Evolutionary conservation across 2,113 vertebrate genomes (phyloP), one percentile per base, ranked within the genome.

Genomic region (Emydura subglobosa): DNA sequence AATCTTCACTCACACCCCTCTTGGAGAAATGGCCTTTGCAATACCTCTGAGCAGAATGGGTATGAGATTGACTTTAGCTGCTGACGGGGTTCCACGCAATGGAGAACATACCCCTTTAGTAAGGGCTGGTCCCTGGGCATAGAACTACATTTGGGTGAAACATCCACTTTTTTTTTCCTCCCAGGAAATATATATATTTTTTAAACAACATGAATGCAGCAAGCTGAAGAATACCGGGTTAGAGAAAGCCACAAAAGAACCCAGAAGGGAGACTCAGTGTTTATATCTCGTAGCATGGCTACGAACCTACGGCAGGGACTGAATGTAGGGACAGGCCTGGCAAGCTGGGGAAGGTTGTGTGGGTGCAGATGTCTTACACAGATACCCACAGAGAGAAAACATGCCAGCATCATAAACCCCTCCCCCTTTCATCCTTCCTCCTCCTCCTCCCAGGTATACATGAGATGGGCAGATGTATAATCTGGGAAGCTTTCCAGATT

Each of bases 201-300:
- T 74, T 39, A 12, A 6, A 11, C 5, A 39, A 7, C 61, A 8
- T 68, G 31, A n/a, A 21, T 72, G 68, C 39, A 24, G 21, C 21
- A 44, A 74, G 72, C 31, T 68, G 34, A 39, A 44, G 72, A 42
- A 74, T 24, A 24, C 39, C 6, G 39, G 21, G 11, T 42, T 44
- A 76, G 24, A 24, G 39, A 44, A 39, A 44, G 72, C 24, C 10
- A 42, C 39, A 10, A 25, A 76, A 42, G 10, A 39, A 22, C 1
- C 47, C 76, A 24, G 0, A 0, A 5, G 65, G 39, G 50, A 29
- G 10, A 1, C 8, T 2, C 0, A 0, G 10, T 0, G 2, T 44
- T 51, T 14, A 44, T 53, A 5, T 22, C 25, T 55, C 11, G 19
- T 1, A 50, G 27, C 79, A 39, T 24, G 54, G 17, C 10, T 2